A percentile compares a stretch with the other conserved stretches of the same genome.
Evolutionary conservation across 2,888 invertebrate species (phyloP).

Genomic region (Caenorhabditis virilis): DNA sequence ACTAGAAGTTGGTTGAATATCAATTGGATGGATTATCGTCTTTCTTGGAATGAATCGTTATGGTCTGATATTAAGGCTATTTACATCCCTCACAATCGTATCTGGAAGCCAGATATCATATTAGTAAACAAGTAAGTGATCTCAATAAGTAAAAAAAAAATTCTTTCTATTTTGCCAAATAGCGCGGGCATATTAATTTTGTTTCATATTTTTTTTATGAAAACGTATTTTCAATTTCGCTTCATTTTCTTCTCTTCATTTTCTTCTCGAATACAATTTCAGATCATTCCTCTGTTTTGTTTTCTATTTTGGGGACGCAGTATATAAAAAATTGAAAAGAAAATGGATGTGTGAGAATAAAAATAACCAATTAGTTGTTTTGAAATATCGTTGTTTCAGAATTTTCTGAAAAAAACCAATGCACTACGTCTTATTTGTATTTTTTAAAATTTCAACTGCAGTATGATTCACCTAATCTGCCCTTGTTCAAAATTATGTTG

Average conservation of each 20-base stretch:
- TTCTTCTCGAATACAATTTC: constrained; percentile 6
- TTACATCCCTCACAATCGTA: constrained; percentile 64
- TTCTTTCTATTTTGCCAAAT: too few relatives aligned
- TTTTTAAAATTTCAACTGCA: too few relatives aligned
- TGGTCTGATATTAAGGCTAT: constrained; percentile 67
- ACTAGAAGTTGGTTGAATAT: constrained; percentile 68
- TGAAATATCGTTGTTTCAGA: too few relatives aligned
- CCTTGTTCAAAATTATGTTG: constrained; percentile 14
- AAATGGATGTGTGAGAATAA: constrained; percentile 8
- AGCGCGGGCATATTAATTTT: too few relatives aligned
- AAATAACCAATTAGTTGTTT: constrained; percentile 30
- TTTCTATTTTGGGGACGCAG: too few relatives aligned
- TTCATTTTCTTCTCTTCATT: not conserved
- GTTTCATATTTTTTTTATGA: too few relatives aligned
- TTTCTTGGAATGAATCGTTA: constrained; percentile 42
- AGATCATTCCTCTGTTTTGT: too few relatives aligned
- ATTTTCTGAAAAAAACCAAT: too few relatives aligned
- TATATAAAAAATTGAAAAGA: not conserved
- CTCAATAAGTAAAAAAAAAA: not conserved
- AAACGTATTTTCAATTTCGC: too few relatives aligned
- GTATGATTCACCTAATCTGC: too few relatives aligned
- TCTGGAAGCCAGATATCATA: constrained; percentile 68
- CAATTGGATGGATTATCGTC: constrained; percentile 66
- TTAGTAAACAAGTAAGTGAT: constrained; percentile 64
- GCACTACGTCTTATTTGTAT: too few relatives aligned